Percentiles rank a stretch among this genome's conserved stretches.
Evolutionary conservation across 2,113 vertebrate genomes (phyloP).

Genomic region (Myrmecobius fasciatus): DNA sequence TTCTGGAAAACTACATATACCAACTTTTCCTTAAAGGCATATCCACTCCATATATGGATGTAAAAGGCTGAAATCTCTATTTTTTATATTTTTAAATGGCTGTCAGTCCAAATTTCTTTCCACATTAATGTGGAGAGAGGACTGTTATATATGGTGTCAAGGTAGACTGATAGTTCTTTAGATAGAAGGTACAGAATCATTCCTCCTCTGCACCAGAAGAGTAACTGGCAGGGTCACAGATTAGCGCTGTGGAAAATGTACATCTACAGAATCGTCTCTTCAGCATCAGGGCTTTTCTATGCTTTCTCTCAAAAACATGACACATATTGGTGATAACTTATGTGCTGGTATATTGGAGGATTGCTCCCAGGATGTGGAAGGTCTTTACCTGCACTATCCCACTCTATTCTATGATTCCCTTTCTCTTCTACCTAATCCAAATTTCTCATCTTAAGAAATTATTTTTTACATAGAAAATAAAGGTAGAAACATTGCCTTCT

Average conservation of each 20-base stretch:
- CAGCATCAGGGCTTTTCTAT: not conserved
- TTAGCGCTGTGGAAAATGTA: not conserved
- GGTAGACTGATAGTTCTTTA: not conserved
- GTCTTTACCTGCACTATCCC: not conserved
- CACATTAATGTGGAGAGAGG: not conserved
- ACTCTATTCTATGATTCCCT: not conserved
- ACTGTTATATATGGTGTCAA: not conserved
- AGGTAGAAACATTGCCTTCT: not conserved
- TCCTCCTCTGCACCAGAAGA: not conserved
- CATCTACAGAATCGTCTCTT: not conserved
- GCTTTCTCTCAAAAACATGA: not conserved
- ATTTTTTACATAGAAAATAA: not conserved
- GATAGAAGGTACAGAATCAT: not conserved
- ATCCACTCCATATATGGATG: not conserved
- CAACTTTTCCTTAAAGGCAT: constrained; percentile 41
- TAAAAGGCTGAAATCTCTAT: not conserved
- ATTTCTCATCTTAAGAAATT: not conserved
- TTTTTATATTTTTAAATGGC: not conserved
- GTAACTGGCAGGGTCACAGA: not conserved
- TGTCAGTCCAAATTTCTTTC: not conserved
- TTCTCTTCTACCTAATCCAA: not conserved
- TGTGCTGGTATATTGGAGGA: not conserved
- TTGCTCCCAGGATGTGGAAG: not conserved
- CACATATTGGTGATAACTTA: not conserved
- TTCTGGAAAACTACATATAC: constrained; percentile 18